A percentile compares a stretch with the other conserved stretches of the same genome.
These are phyloP conservation scores for Cepphus grylle DNA, from an alignment of 2,113 vertebrate species.

Conservation along the genomic window DNA sequence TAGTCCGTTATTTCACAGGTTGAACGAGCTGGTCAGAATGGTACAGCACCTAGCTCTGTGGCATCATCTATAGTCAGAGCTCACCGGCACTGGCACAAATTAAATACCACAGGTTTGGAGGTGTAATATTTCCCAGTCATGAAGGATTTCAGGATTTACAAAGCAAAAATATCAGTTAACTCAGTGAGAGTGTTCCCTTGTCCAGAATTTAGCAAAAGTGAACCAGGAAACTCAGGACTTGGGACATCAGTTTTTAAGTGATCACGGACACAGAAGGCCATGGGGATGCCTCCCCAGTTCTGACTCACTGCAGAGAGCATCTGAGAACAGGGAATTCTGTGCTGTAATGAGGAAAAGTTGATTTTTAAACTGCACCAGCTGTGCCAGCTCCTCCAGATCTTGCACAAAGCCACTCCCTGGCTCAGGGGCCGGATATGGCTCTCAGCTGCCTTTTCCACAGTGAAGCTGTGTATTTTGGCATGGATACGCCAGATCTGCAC, in stretches of 20 bases:
- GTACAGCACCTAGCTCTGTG: not conserved
- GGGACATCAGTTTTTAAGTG: not conserved
- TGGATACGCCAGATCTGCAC: not conserved
- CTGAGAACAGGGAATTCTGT: not conserved
- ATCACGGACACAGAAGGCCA: not conserved
- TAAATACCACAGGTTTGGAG: not conserved
- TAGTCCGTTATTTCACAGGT: not conserved
- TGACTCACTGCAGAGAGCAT: not conserved
- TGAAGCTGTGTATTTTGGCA: not conserved
- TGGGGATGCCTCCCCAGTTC: not conserved
- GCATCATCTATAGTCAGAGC: not conserved
- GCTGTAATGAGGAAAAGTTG: not conserved
- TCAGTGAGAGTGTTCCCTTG: not conserved
- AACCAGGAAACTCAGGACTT: not conserved
- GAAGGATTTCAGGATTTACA: not conserved
- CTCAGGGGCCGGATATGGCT: not conserved
- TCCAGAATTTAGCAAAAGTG: not conserved
- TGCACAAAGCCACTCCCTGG: not conserved
- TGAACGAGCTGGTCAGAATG: not conserved
- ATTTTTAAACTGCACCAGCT: not conserved
- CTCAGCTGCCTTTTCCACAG: not conserved
- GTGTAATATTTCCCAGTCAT: not conserved
- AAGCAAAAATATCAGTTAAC: not conserved
- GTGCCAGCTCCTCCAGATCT: not conserved
- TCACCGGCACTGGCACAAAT: not conserved